Percentiles rank a stretch among this genome's conserved stretches.
These are phyloP conservation scores for Esperia sulphurella DNA, from an alignment of 2,888 invertebrate genomes.

Conservation along the genomic window DNA sequence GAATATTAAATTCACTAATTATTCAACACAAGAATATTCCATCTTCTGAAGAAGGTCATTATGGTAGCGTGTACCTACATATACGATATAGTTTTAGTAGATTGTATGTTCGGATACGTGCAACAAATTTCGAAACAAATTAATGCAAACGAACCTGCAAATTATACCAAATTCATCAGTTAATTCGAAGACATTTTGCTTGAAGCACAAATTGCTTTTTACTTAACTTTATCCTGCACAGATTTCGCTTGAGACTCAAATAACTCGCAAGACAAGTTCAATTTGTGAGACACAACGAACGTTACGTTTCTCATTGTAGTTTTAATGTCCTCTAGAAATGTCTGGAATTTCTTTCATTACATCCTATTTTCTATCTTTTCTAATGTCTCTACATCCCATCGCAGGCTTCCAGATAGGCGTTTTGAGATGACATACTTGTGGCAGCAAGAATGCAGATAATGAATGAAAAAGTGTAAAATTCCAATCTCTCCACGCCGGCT, in stretches of 20 bases:
- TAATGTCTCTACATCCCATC: conserved; percentile 30
- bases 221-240: no score
- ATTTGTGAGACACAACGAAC: neutral
- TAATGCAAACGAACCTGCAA: no score
- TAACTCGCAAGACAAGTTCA: no score
- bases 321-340: conserved; percentile 30
- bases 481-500: conserved; percentile 46
- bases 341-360: conserved; percentile 47
- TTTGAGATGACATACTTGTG: conserved; percentile 49
- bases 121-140: no score
- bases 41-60: conserved; percentile 1
- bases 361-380: conserved; percentile 47
- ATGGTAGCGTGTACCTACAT: no score
- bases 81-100: no score
- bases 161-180: no score
- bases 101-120: neutral
- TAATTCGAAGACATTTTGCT: no score
- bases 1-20: conserved; percentile 10
- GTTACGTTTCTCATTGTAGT: neutral
- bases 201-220: no score
- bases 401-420: conserved; percentile 37
- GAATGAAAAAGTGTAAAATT: conserved; percentile 72
- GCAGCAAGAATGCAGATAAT: conserved; percentile 57
- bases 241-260: no score
- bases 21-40: conserved; percentile 6